Base-by-base conservation (phyloP, 2,888 invertebrate genomes). In the Phasia obesa region DNA sequence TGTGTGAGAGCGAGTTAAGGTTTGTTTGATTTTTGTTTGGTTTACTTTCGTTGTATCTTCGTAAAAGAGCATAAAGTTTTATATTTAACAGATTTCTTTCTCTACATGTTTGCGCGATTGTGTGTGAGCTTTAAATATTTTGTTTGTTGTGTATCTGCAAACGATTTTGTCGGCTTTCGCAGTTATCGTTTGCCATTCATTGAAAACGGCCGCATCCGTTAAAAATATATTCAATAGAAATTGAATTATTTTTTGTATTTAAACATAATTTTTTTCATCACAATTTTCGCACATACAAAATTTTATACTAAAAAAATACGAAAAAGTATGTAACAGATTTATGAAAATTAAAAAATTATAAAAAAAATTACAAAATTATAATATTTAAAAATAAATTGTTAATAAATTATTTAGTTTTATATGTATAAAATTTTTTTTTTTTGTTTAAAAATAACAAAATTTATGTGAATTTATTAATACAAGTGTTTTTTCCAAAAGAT, bases 181-280 rank as follows among this genome's bases (percentile, higher is more conserved):
- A 85, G 86, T 86, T 86, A 86, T 84, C 86, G 85, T 85, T 85
- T 83, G 85, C 79, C 84, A 84, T 84, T 84, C 86, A 85, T 74
- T 78, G 85, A 78, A 85, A 84, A 82, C 85, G 86, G 86, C 84
- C 67, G 70, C 75, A 73, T 62, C 81, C 53, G 74, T 76, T 77
- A 53, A 47, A 2, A 19, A 19, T 23, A 49, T 42, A 21, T 65
- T 42, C 7, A 35, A 35, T 27, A 31, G 2, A 70, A 27, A 49
- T 64, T 57, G 15, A 51, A 31, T 47, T 42, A 17, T 47, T 17
- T 1, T 47, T 53, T 53, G 47, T 64, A 49, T 27, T 15, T 7
- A 27, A 31, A 47, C 31, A 64, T 23, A 49, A 17, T 65, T 53
- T 65, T 53, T 42, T 69, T 19, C 15, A 64, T 55, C 17, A 13